These are phyloP conservation scores for Drosophila seguyi DNA, from an alignment of 1,140 invertebrate genomes.

Conservation along the genomic window DNA sequence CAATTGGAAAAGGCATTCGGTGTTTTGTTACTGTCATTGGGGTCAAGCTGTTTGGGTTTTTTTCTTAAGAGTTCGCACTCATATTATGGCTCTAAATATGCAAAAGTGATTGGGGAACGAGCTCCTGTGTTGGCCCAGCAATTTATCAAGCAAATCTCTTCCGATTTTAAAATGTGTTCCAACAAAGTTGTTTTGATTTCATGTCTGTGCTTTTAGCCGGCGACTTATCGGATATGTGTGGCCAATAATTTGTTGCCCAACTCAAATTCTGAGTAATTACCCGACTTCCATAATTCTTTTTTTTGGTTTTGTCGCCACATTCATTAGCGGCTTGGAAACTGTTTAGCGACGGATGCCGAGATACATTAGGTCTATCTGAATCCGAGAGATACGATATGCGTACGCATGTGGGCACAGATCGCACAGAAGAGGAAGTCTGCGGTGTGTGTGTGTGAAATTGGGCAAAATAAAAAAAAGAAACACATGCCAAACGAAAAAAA, in stretches of 20 bases:
- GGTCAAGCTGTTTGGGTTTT: conserved; percentile 40
- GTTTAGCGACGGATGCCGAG: conserved; percentile 61
- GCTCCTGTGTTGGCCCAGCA: conserved; percentile 20
- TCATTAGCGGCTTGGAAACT: conserved; percentile 58
- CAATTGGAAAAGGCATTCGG: conserved; percentile 32
- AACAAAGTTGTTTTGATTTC: conserved; percentile 19
- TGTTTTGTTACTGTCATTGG: conserved; percentile 35
- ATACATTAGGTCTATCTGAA: conserved; percentile 31
- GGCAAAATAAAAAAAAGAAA: conserved; percentile 37
- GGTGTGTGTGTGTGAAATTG: conserved; percentile 61
- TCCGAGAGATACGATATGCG: conserved; percentile 24
- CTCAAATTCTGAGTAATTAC: conserved; percentile 74
- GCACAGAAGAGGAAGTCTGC: conserved; percentile 69
- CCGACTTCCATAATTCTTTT: conserved; percentile 19
- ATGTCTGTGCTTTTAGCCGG: conserved; percentile 13
- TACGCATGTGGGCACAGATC: conserved; percentile 39
- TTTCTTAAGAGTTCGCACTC: conserved; percentile 19
- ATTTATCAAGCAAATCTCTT: conserved; percentile 31
- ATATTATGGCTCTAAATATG: conserved; percentile 1
- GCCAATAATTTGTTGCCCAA: conserved; percentile 70
- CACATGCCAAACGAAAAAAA: conserved; percentile 43
- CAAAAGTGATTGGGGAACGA: background rate
- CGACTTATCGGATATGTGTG: conserved; percentile 65
- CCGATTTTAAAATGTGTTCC: conserved; percentile 18
- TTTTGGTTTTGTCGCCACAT: conserved; percentile 53